phyloP scores from a whole-genome alignment of 2,113 vertebrate genomes.

The Nicator chloris region DNA sequence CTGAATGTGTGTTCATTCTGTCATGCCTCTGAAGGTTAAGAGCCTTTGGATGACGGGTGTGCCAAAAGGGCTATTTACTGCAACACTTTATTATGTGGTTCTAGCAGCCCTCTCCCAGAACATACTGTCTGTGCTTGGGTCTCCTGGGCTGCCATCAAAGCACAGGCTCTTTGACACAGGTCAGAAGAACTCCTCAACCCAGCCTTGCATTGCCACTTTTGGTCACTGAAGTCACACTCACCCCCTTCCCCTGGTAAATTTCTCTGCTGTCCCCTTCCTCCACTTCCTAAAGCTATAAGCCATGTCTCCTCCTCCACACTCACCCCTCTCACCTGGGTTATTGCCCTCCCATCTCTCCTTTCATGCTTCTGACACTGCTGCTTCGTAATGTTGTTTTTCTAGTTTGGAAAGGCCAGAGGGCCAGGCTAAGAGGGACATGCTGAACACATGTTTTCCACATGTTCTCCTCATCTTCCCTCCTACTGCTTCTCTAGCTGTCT shows the following conservation, averaged over 20 bases:
- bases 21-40: background rate
- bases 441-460: slow-evolving; percentile 46
- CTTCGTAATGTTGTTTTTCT: slow-evolving; percentile 21
- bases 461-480: background rate
- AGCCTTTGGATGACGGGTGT: background rate
- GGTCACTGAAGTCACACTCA: background rate
- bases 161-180: background rate
- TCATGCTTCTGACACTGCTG: slow-evolving; percentile 7
- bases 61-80: background rate
- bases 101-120: background rate
- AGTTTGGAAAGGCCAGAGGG: slow-evolving; percentile 4
- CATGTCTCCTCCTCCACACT: background rate
- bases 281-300: slow-evolving; percentile 9
- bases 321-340: slow-evolving; percentile 5
- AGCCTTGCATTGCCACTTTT: background rate
- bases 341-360: background rate
- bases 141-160: background rate
- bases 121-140: background rate
- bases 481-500: background rate
- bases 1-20: background rate
- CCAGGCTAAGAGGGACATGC: background rate
- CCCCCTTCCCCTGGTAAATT: background rate
- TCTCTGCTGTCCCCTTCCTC: background rate
- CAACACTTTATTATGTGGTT: background rate
- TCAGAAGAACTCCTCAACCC: background rate